These are phyloP conservation scores for Panthera uncia DNA, from an alignment of 2,113 vertebrate genomes.

Conservation along the genomic window DNA sequence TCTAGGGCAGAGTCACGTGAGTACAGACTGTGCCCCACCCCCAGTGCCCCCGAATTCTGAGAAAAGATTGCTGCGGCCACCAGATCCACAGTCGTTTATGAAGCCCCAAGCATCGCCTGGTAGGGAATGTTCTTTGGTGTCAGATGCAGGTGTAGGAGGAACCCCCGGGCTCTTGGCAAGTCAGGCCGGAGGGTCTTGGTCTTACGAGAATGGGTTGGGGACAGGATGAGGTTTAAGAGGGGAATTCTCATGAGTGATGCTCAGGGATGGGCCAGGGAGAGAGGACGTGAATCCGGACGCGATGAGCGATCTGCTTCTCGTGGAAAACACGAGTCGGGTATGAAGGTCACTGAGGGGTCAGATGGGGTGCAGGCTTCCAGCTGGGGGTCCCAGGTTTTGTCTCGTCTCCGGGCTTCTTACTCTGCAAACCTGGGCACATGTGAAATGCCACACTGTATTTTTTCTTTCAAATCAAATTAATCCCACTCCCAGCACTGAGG, in stretches of 20 bases:
- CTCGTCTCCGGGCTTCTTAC: not conserved
- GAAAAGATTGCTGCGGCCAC: fast-evolving
- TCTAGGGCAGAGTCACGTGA: not conserved
- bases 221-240: not conserved
- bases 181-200: not conserved
- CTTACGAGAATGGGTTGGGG: not conserved
- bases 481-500: not conserved
- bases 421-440: not conserved
- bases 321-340: not conserved
- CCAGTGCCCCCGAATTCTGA: not conserved
- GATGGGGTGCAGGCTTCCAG: too few relatives aligned
- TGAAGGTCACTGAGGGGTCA: not conserved
- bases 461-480: too few relatives aligned
- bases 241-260: not conserved
- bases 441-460: not conserved
- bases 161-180: not conserved
- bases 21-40: not conserved
- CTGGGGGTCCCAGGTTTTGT: not conserved
- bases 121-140: not conserved
- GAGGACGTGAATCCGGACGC: not conserved
- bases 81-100: not conserved
- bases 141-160: not conserved
- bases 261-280: not conserved
- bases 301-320: not conserved
- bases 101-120: not conserved